phyloP scores from a whole-genome alignment of 1,140 invertebrate species.

The Drosophila leontia region DNA sequence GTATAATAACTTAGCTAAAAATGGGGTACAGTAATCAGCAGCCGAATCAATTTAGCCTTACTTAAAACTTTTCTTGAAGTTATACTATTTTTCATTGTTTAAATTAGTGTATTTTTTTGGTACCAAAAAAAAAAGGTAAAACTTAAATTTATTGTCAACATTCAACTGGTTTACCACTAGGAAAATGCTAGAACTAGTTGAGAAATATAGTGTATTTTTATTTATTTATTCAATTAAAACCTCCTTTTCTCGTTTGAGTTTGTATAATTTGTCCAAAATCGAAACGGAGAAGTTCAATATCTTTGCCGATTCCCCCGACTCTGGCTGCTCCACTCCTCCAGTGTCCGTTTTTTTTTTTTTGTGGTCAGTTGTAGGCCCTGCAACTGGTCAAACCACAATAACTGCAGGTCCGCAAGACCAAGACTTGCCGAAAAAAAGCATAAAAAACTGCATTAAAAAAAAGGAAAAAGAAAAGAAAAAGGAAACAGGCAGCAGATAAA shows the following conservation, averaged over 20 bases:
- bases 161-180: no score
- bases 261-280: constrained; percentile 11
- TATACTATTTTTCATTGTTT: no score
- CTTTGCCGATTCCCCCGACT: constrained; percentile 3
- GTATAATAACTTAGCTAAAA: neutral
- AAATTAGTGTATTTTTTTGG: no score
- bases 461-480: constrained; percentile 12
- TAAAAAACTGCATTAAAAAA: constrained; percentile 9
- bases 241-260: no score
- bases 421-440: constrained; percentile 40
- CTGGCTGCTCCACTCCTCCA: constrained; percentile 27
- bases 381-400: constrained; percentile 61
- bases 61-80: no score
- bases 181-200: no score
- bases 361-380: constrained; percentile 33
- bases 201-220: no score
- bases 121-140: no score
- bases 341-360: constrained; percentile 6
- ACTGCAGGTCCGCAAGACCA: constrained; percentile 46
- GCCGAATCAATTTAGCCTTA: no score
- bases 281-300: constrained; percentile 5
- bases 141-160: no score
- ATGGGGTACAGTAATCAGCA: no score
- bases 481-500: constrained; percentile 30
- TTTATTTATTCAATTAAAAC: no score